Percentiles rank a stretch among this genome's conserved stretches.
phyloP scores from a whole-genome alignment of 2,797 vertebrate species.

The Pseudotriccus pelzelni region DNA sequence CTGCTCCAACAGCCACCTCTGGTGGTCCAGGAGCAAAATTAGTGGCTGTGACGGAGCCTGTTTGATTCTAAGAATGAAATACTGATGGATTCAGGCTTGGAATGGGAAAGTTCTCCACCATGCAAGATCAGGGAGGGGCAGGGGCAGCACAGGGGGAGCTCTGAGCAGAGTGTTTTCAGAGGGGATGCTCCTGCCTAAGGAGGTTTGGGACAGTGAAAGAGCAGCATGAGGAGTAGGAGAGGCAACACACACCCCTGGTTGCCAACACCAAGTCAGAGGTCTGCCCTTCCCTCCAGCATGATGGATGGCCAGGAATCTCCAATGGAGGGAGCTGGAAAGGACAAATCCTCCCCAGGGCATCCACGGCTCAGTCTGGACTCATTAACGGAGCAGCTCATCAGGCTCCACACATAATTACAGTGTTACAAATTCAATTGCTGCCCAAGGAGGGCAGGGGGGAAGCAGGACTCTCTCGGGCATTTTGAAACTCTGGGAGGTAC shows the following conservation, averaged over 20 bases:
- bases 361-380: neutral
- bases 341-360: neutral
- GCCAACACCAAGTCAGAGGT: neutral
- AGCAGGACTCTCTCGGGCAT: neutral
- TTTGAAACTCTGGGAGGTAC: neutral
- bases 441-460: neutral
- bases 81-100: neutral
- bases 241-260: too few relatives aligned
- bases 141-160: neutral
- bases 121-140: accelerated
- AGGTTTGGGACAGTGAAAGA: neutral
- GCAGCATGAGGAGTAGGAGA: neutral
- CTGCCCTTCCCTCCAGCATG: neutral
- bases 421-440: neutral
- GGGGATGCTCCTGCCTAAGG: neutral
- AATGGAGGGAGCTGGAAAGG: neutral
- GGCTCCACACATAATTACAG: neutral
- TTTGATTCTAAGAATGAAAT: neutral
- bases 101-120: accelerated
- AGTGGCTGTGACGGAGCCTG: accelerated
- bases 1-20: neutral
- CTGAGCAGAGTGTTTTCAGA: neutral
- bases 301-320: neutral
- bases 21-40: neutral
- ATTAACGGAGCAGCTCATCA: neutral